These are phyloP conservation scores for Lypha dubia DNA, from an alignment of 2,888 invertebrate species.

Conservation along the genomic window DNA sequence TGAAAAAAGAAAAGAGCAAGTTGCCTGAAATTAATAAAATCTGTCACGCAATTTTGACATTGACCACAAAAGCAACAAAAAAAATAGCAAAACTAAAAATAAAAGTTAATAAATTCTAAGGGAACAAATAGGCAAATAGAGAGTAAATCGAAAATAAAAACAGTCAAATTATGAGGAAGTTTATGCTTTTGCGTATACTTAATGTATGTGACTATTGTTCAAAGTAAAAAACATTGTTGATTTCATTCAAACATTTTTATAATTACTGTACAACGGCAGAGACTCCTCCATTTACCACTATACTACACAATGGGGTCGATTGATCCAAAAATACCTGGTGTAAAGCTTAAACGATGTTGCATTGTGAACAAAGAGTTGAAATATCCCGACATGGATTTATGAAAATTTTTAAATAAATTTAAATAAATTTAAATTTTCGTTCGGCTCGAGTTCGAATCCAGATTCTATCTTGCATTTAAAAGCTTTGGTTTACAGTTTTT, in stretches of 20 bases:
- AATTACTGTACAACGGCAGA: neutral
- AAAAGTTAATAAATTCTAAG: constrained; percentile 24
- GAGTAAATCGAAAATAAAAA: neutral
- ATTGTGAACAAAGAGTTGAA: no score
- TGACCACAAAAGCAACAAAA: constrained; percentile 27
- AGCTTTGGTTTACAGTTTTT: neutral
- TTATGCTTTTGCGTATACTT: neutral
- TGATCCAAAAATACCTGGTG: no score
- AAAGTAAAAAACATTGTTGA: neutral
- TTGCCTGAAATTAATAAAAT: constrained; percentile 29
- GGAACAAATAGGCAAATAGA: neutral
- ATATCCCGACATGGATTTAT: no score
- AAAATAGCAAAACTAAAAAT: no score
- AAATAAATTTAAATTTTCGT: no score
- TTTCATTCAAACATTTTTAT: neutral
- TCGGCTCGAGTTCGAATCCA: no score
- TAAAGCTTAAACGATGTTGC: no score
- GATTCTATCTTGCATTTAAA: neutral
- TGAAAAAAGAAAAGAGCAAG: neutral
- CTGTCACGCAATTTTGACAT: constrained; percentile 60
- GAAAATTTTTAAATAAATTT: no score
- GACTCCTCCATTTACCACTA: neutral
- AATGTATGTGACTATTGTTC: neutral
- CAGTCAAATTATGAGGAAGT: neutral
- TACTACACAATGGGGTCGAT: neutral